A percentile compares a stretch with the other conserved stretches of the same genome.
Conservation (phyloP, 2,888 invertebrate species). For the Tinea semifulvella region DNA sequence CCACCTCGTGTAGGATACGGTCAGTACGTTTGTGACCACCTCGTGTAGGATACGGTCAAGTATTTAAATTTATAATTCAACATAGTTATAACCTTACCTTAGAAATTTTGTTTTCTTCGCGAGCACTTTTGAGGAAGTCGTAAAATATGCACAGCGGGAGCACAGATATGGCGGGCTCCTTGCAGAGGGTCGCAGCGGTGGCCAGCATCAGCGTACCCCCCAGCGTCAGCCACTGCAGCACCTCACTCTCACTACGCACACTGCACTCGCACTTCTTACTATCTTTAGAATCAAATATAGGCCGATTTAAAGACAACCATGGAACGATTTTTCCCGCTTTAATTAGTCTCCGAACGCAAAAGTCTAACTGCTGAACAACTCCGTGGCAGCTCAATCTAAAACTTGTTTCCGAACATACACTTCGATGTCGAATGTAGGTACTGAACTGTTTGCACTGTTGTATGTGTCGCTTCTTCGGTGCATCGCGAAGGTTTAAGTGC, state of each 20-base stretch:
- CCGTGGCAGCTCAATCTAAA: slow-evolving; percentile 55
- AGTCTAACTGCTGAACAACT: slow-evolving; percentile 51
- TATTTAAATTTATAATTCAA: too few species aligned
- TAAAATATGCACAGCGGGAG: slow-evolving; percentile 89
- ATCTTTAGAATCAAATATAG: slow-evolving; percentile 8
- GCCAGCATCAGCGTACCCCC: slow-evolving; percentile 71
- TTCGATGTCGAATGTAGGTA: slow-evolving; percentile 30
- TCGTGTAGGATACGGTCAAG: too few species aligned
- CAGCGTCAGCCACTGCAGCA: slow-evolving; percentile 66
- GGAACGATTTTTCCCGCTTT: slow-evolving; percentile 52
- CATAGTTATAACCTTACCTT: slow-evolving; percentile 58
- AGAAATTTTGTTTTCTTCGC: slow-evolving; percentile 50
- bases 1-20: too few species aligned
- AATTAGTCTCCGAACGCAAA: slow-evolving; percentile 47
- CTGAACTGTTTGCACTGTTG: slow-evolving; percentile 42
- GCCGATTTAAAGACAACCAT: slow-evolving; percentile 25
- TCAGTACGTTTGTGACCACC: too few species aligned
- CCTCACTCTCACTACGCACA: slow-evolving; percentile 52
- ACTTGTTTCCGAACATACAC: slow-evolving; percentile 20
- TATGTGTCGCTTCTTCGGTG: slow-evolving; percentile 40
- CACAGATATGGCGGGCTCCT: slow-evolving; percentile 95
- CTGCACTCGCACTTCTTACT: slow-evolving; percentile 27
- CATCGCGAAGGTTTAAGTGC: slow-evolving; percentile 75
- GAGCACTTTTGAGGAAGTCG: slow-evolving; percentile 75
- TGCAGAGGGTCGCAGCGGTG: slow-evolving; percentile 87